Evolutionary conservation across 2,888 invertebrate species (phyloP), one percentile per base, ranked within the genome.

Genomic region (Clivina fossor): DNA sequence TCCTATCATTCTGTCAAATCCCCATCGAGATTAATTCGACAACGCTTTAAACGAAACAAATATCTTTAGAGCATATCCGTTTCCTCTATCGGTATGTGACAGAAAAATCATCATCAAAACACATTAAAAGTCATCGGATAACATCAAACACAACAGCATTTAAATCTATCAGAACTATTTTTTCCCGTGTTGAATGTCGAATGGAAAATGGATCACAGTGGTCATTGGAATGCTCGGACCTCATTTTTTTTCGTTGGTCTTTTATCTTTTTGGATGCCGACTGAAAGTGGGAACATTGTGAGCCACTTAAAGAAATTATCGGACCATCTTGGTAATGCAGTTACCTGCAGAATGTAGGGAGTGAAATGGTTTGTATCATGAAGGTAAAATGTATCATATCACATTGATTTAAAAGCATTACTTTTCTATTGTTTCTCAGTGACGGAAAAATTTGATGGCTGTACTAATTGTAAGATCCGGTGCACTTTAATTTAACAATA

Each of bases 281-380:
- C n/a, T n/a, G n/a, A n/a, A n/a, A n/a, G n/a, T 37, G 37, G 37
- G 37, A 37, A 37, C 37, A 37, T 37, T 37, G n/a, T 37, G 43
- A 18, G 20, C 43, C 43, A 43, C 43, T 43, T 43, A 43, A 43
- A 24, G 26, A 26, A 26, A 43, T 43, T 43, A 43, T 43, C 43
- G 9, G 43, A 28, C 24, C 26, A 43, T 43, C 43, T 43, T 20
- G 16, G 24, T 13, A 43, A 43, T 24, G 24, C 35, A 11, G 7
- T n/a, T n/a, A n/a, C n/a, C n/a, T n/a, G n/a, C n/a, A n/a, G n/a
- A n/a, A n/a, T n/a, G n/a, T n/a, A n/a, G n/a, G n/a, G n/a, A n/a
- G n/a, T n/a, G n/a, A n/a, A n/a, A n/a, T n/a, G n/a, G n/a, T n/a
- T n/a, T n/a, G n/a, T n/a, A n/a, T n/a, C n/a, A n/a, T n/a, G n/a